Percentiles rank a stretch among this genome's conserved stretches.
These are phyloP conservation scores for Notiomystis cincta DNA, from an alignment of 2,113 vertebrate genomes.

Conservation along the genomic window DNA sequence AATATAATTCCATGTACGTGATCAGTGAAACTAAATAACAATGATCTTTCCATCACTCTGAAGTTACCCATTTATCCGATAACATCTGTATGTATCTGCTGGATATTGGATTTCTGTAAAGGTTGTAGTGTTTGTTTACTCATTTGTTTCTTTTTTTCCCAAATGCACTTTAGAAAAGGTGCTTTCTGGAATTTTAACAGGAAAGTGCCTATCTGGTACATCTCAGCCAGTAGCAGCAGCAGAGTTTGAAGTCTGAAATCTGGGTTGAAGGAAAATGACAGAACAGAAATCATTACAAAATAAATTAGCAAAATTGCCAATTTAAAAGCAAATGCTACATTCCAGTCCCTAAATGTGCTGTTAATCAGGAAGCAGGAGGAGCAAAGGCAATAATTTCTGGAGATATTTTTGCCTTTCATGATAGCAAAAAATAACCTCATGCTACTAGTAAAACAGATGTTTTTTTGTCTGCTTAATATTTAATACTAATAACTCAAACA, in stretches of 20 bases:
- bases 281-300: not conserved
- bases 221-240: not conserved
- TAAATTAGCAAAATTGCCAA: not conserved
- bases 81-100: not conserved
- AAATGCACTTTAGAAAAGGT: not conserved
- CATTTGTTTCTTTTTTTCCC: not conserved
- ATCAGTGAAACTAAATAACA: not conserved
- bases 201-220: not conserved
- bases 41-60: not conserved
- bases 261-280: not conserved
- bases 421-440: slow-evolving; percentile 33
- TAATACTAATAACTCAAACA: not conserved
- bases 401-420: slow-evolving; percentile 23
- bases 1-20: not conserved
- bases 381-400: slow-evolving; percentile 12
- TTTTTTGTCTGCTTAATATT: not conserved
- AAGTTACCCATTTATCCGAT: not conserved
- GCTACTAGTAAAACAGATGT: not conserved
- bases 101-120: not conserved
- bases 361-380: slow-evolving; percentile 32
- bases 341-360: not conserved
- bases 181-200: not conserved
- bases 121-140: not conserved
- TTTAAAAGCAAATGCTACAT: slow-evolving; percentile 19
- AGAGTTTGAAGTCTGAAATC: not conserved